Base-by-base conservation (phyloP, 2,113 vertebrate species). In the Oophaga pumilio region DNA sequence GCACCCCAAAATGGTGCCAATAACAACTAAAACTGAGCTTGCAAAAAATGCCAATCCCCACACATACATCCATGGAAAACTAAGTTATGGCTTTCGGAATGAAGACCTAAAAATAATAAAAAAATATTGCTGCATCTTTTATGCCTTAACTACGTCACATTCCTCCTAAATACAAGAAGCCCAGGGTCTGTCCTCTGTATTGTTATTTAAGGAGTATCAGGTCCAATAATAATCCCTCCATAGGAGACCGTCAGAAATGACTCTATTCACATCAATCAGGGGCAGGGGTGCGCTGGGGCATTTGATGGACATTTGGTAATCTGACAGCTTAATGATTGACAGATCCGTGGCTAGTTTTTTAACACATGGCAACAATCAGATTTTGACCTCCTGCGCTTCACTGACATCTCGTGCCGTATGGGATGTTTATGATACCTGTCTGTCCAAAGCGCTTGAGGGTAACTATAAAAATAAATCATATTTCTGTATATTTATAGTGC, bases 321-420 rank as follows among this genome's bases (percentile, higher is more conserved):
- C 10, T 20, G 60, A 66, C 64, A 10, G 24, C 11, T 28, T 69
- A n/a, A 69, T 12, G 33, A 73, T 43, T 74, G 71, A 74, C 28
- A 18, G 71, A 4, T 50, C 33, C 12, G 43, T 12, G 71, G 28
- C 17, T 49, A 22, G 50, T 5, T 74, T 18, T 73, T 1, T 49
- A 50, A 74, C 71, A 74, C 71, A 74, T 50, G 71, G 71, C 71
- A 74, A 12, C 71, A 50, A 74, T 74, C 71, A 49, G 71, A 50
- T 74, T 18, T 22, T 74, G 33, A 22, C 33, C 71, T 33, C 14
- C 28, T 20, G n/a, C 15, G 17, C 69, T 73, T 73, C 33, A 49
- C 69, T 74, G 33, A 74, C 71, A 18, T 43, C 71, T 50, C 69
- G 9, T 74, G 71, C 22, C 5, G 71, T 50, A 18, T 50, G 71